Percentiles rank a stretch among this genome's conserved stretches.
Evolutionary conservation across 2,888 invertebrate genomes (phyloP).

Genomic region (Melanchra persicariae): DNA sequence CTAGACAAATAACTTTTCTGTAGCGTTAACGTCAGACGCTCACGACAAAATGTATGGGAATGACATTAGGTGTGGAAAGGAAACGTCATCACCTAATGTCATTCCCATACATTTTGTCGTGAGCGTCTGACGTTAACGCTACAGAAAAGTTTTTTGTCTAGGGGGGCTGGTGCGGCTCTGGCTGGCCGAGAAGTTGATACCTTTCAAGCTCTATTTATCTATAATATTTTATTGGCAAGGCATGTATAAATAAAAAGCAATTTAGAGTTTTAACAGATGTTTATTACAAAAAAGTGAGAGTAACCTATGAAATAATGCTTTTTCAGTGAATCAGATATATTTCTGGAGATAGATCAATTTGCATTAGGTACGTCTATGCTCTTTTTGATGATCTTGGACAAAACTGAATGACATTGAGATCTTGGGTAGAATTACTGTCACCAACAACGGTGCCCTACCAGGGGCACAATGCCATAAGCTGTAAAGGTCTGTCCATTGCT

Average conservation of each 20-base stretch:
- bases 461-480: neutral
- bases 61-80: too few species aligned
- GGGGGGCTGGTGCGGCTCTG: too few species aligned
- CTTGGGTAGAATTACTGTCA: neutral
- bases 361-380: neutral
- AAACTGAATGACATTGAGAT: neutral
- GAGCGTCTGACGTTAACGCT: too few species aligned
- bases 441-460: neutral
- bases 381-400: neutral
- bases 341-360: neutral
- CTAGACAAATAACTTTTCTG: too few species aligned
- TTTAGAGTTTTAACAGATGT: neutral
- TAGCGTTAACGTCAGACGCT: too few species aligned
- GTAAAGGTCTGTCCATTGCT: neutral
- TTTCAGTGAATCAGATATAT: too few species aligned
- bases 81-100: too few species aligned
- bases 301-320: neutral
- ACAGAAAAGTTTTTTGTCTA: too few species aligned
- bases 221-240: slow-evolving; percentile 11
- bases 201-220: too few species aligned
- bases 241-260: neutral
- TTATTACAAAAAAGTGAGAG: slow-evolving; percentile 11
- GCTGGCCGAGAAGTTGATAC: too few species aligned
- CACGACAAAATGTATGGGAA: too few species aligned
- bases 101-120: too few species aligned